Base-by-base conservation (phyloP, 2,888 invertebrate species). In the Punctoribates punctum region DNA sequence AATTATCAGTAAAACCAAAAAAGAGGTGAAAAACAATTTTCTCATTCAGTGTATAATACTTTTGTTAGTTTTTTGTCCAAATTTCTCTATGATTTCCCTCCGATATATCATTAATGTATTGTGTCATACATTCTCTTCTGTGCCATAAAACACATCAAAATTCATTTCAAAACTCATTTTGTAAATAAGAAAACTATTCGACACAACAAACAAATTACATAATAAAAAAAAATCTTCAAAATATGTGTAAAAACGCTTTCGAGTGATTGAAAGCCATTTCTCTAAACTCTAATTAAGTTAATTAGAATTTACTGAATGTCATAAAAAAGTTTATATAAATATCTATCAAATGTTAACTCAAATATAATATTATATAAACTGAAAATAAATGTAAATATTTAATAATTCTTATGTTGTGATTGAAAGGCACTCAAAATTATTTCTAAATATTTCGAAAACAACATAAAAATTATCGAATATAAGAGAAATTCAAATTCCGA, bases 361-460 rank as follows among this genome's bases (percentile, higher is more conserved):
- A 67, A 38, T 67, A 67, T 9, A 20, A 67, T 27, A 20, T 67
- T 67, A 67, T 38, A 67, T 42, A 38, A n/a, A 20, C 23, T 20
- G 23, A 54, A 67, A 67, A n/a, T 9, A 34, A n/a, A 17, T 67
- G 65, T 67, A 67, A 38, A 67, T 42, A 67, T 67, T 67, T 67
- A 13, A n/a, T 11, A 60, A 67, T 34, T 67, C 20, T 67, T 34
- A 38, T 67, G 65, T 38, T 38, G 65, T 67, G n/a, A 25, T 20
- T 38, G 17, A 67, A 20, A n/a, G 15, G 9, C 8, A 38, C 9
- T n/a, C 2, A 67, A 34, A 34, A 27, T 29, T 62, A 17, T 57
- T 3, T 11, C 34, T 4, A 11, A 62, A 15, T 17, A 15, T 54
- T 54, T 54, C 20, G 20, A 60, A 67, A 34, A 67, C 65, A 67